These are phyloP conservation scores for Gambelia wislizenii DNA, from an alignment of 2,797 vertebrate genomes.

Conservation along the genomic window DNA sequence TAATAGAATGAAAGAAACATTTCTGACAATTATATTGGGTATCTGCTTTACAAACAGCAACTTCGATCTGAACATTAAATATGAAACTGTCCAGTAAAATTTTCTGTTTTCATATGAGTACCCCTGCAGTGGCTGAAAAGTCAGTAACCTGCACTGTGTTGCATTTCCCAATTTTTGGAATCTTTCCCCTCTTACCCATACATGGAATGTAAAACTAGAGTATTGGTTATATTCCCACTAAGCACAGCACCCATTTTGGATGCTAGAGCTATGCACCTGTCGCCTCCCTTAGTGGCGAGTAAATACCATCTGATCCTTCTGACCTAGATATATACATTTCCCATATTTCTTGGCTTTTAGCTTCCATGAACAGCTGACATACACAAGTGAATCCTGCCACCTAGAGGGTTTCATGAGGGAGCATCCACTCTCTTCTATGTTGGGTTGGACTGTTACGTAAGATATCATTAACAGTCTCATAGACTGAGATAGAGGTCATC, in stretches of 20 bases:
- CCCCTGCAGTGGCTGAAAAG: not conserved
- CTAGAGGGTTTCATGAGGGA: constrained; percentile 54
- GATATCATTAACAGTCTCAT: constrained; percentile 3
- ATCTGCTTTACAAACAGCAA: not conserved
- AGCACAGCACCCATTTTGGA: not conserved
- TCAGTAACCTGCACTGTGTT: not conserved
- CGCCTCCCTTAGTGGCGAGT: not conserved
- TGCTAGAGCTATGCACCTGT: not conserved
- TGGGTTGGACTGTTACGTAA: not conserved
- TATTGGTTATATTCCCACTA: not conserved
- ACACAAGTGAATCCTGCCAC: constrained; percentile 54
- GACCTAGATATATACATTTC: rapidly evolving
- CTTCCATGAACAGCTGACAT: constrained; percentile 26
- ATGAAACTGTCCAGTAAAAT: not conserved
- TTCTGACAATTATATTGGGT: not conserved
- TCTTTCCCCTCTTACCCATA: not conserved
- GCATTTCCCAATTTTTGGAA: not conserved
- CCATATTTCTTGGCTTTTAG: constrained; percentile 10
- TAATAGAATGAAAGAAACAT: not conserved
- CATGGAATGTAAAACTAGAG: not conserved
- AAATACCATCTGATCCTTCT: constrained; percentile 25
- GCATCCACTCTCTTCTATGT: constrained; percentile 38
- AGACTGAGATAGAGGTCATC: not conserved
- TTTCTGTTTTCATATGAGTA: not conserved
- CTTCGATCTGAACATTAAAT: not conserved